Conservation (phyloP, 2,888 invertebrate genomes). For the Spilosoma lubricipeda region DNA sequence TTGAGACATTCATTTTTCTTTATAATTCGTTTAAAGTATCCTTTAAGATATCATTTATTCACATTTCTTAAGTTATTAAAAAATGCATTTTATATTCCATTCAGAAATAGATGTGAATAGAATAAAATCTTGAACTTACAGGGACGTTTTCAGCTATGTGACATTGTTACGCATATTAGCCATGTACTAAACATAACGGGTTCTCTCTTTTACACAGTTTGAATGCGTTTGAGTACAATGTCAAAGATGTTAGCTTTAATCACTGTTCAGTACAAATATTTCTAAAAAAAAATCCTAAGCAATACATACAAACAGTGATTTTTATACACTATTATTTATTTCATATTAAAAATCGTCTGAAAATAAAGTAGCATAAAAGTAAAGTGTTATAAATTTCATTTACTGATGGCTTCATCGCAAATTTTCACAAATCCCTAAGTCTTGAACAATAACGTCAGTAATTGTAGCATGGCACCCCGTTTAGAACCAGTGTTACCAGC, state of each 20-base stretch:
- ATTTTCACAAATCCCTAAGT: too few relatives aligned
- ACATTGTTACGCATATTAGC: neutral
- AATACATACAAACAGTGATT: too few relatives aligned
- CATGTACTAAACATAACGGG: too few relatives aligned
- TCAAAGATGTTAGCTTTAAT: neutral
- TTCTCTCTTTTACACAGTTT: neutral
- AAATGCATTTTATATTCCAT: neutral
- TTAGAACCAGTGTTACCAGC: too few relatives aligned
- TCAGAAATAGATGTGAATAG: neutral
- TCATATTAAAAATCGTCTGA: too few relatives aligned
- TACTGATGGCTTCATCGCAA: too few relatives aligned
- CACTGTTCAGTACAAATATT: neutral
- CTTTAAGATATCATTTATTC: neutral
- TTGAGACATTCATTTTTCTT: conserved; percentile 10
- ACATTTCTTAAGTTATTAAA: neutral
- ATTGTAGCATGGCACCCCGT: too few relatives aligned
- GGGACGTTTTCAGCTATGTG: neutral
- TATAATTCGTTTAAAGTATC: neutral
- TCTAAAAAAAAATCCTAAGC: neutral
- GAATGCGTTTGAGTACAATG: neutral
- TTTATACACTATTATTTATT: too few relatives aligned
- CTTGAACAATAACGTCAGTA: too few relatives aligned
- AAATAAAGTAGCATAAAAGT: too few relatives aligned
- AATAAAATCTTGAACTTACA: neutral
- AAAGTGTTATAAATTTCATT: too few relatives aligned